Conservation (phyloP, 1,140 invertebrate genomes). For the Chionoecetes opilio region DNA sequence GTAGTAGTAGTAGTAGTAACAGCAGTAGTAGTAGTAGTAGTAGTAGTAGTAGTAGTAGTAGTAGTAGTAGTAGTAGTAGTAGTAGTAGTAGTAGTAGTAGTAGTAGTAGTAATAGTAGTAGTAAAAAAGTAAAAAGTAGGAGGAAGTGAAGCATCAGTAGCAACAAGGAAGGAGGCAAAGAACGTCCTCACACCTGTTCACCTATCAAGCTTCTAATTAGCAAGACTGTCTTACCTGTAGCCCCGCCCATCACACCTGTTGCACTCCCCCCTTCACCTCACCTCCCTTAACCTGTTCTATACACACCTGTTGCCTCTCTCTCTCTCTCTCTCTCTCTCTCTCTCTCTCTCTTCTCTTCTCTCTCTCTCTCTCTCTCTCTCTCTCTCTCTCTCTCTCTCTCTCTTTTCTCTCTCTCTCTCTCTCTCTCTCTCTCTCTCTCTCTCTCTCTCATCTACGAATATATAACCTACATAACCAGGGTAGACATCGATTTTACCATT, state of each 20-base stretch:
- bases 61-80: neutral
- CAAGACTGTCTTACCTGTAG: neutral
- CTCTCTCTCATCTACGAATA: conserved; percentile 18
- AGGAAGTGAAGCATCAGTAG: neutral
- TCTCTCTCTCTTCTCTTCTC: no score
- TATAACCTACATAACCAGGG: neutral
- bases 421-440: conserved; percentile 21
- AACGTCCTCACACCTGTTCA: neutral
- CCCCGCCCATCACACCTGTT: conserved; percentile 13
- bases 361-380: no score
- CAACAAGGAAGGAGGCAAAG: neutral
- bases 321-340: neutral
- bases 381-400: no score
- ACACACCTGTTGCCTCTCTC: no score
- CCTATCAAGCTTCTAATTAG: conserved; percentile 9
- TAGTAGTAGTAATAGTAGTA: neutral
- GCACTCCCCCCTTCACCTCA: neutral
- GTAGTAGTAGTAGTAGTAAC: neutral
- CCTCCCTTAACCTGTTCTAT: neutral
- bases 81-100: conserved; percentile 29
- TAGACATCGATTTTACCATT: neutral
- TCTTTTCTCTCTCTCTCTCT: neutral
- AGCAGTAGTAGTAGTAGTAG: neutral
- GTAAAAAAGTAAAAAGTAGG: neutral
- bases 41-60: neutral